Evolutionary conservation across 1,140 invertebrate genomes (phyloP).

Genomic region (Hesperophylax magnus): DNA sequence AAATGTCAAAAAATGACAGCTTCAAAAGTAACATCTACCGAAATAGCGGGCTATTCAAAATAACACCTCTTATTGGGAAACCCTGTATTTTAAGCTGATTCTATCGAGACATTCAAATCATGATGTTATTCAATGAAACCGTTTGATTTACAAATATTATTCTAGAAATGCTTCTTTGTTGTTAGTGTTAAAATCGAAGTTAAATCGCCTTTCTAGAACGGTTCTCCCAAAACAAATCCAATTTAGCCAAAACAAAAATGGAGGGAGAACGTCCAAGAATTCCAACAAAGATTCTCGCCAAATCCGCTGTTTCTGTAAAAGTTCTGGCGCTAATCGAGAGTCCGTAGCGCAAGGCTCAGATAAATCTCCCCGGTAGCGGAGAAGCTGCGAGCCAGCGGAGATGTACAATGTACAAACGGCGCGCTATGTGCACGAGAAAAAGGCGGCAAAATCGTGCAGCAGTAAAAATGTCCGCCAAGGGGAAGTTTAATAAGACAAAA

Average conservation of each 20-base stretch:
- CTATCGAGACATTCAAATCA: too few relatives aligned
- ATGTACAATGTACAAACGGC: too few relatives aligned
- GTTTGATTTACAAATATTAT: too few relatives aligned
- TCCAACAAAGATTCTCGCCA: background rate
- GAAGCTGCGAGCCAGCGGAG: background rate
- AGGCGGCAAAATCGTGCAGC: slow-evolving; percentile 5
- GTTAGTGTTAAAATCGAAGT: too few relatives aligned
- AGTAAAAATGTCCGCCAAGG: slow-evolving; percentile 16
- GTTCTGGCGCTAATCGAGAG: background rate
- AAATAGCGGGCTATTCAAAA: too few relatives aligned
- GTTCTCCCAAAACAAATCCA: background rate
- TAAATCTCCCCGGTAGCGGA: background rate
- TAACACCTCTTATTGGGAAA: too few relatives aligned
- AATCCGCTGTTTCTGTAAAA: background rate
- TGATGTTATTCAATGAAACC: too few relatives aligned
- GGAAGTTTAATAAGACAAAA: background rate
- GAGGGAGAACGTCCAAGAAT: background rate
- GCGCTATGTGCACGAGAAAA: background rate
- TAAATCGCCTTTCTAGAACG: background rate
- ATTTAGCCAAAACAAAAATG: background rate
- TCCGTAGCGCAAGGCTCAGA: background rate
- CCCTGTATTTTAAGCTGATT: too few relatives aligned
- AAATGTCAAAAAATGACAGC: too few relatives aligned
- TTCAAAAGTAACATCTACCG: too few relatives aligned
- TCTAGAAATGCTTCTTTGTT: too few relatives aligned